phyloP scores from a whole-genome alignment of 30 jellyfish, hydroid and myxozoan genomes.

The Aurelia aurita region DNA sequence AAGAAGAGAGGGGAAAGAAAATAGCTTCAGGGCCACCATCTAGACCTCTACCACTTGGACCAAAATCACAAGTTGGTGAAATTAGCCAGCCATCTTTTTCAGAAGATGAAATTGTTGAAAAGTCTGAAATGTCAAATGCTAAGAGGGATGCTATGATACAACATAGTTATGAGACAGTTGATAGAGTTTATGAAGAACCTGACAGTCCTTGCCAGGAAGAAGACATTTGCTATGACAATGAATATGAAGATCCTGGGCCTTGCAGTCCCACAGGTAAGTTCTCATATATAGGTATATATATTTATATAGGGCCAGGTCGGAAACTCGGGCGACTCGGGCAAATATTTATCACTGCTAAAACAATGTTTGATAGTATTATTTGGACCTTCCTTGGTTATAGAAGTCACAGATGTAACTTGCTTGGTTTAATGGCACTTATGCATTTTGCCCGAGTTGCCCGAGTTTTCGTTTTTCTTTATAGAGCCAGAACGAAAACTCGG shows the following conservation, averaged over 20 bases:
- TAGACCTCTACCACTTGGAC: conserved; percentile 73
- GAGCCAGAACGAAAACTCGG: too few relatives aligned
- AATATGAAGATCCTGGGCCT: conserved; percentile 57
- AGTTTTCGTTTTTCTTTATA: too few relatives aligned
- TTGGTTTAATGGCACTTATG: too few relatives aligned
- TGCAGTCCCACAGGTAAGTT: too few relatives aligned
- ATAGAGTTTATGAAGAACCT: conserved; percentile 10
- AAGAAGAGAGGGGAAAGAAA: conserved; percentile 13
- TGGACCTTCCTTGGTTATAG: too few relatives aligned
- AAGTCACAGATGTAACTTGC: too few relatives aligned
- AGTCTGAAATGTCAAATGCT: background rate
- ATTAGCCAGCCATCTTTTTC: background rate
- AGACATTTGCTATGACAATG: background rate
- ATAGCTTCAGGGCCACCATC: conserved; percentile 64
- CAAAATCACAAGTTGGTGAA: background rate
- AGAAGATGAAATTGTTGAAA: background rate
- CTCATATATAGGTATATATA: too few relatives aligned
- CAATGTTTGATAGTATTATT: too few relatives aligned
- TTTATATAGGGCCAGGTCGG: too few relatives aligned
- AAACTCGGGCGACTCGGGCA: too few relatives aligned
- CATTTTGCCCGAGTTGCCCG: too few relatives aligned
- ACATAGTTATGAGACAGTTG: conserved; percentile 14
- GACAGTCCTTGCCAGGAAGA: conserved; percentile 6
- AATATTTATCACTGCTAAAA: too few relatives aligned
- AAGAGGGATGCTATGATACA: background rate